Evolutionary conservation across 1,140 invertebrate genomes (phyloP).

Genomic region (Drosophila seguyi): DNA sequence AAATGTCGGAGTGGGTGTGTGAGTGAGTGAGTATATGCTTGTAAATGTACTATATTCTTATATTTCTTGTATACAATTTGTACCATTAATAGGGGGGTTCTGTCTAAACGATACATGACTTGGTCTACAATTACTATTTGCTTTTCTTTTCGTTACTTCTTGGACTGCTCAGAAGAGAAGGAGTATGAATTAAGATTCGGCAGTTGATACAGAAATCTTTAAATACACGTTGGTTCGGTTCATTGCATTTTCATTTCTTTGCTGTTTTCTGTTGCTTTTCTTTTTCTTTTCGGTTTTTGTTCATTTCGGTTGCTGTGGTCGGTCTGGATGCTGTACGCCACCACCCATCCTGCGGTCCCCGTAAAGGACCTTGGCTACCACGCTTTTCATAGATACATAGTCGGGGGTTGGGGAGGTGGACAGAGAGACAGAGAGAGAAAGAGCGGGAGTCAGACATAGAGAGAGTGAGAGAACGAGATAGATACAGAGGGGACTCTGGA

Average conservation of each 20-base stretch:
- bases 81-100: constrained; percentile 11
- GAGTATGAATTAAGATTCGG: constrained; percentile 85
- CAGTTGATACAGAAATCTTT: constrained; percentile 85
- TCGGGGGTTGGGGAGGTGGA: constrained; percentile 24
- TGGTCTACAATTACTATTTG: constrained; percentile 41
- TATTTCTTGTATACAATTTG: constrained; percentile 18
- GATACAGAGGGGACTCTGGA: constrained; percentile 50
- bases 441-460: constrained; percentile 18
- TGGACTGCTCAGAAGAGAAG: constrained; percentile 84
- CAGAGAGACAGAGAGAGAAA: constrained; percentile 17
- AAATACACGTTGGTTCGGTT: constrained; percentile 54
- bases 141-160: constrained; percentile 55
- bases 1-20: constrained; percentile 19
- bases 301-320: constrained; percentile 58
- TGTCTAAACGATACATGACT: constrained; percentile 29
- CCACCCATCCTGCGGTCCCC: constrained; percentile 57
- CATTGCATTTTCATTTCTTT: constrained; percentile 50
- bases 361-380: constrained; percentile 47
- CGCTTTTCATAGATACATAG: constrained; percentile 45
- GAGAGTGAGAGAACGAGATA: constrained; percentile 22
- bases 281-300: constrained; percentile 64
- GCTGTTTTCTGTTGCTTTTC: constrained; percentile 53
- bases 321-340: constrained; percentile 42
- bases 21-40: constrained; percentile 6
- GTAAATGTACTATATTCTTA: constrained; percentile 45